Evolutionary conservation across 2,888 invertebrate species (phyloP).

Genomic region (Chromoteleia sp.): DNA sequence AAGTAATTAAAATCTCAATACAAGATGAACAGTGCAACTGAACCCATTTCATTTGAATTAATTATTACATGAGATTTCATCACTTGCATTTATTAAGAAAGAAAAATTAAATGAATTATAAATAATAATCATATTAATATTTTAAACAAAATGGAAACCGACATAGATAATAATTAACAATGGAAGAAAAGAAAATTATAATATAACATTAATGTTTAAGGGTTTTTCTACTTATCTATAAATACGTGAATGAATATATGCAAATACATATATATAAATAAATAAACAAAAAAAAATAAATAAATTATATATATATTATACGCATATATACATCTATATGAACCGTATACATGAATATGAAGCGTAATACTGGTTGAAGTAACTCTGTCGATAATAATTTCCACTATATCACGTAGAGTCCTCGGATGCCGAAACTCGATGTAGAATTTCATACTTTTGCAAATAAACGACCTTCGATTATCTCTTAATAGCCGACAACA

Average conservation of each 20-base stretch:
- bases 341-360: constrained; percentile 73
- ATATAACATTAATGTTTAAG: constrained; percentile 69
- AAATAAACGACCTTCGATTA: constrained; percentile 82
- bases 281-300: constrained; percentile 71
- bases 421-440: constrained; percentile 77
- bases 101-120: constrained; percentile 20
- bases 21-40: constrained; percentile 22
- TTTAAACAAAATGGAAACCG: constrained; percentile 35
- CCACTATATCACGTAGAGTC: constrained; percentile 79
- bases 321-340: constrained; percentile 68
- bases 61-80: constrained; percentile 75
- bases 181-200: constrained; percentile 39
- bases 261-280: constrained; percentile 72
- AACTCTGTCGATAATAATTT: constrained; percentile 81
- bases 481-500: constrained; percentile 74
- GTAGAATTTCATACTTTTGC: constrained; percentile 84
- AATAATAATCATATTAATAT: constrained; percentile 52
- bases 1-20: constrained; percentile 19
- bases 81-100: constrained; percentile 74
- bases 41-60: constrained; percentile 73
- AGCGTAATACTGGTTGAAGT: constrained; percentile 69
- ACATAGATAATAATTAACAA: constrained; percentile 70
- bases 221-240: constrained; percentile 78
- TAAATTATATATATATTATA: constrained; percentile 67
- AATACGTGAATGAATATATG: constrained; percentile 74